Evolutionary conservation across 2,113 vertebrate species (phyloP).

Genomic region (Vanacampus margaritifer): DNA sequence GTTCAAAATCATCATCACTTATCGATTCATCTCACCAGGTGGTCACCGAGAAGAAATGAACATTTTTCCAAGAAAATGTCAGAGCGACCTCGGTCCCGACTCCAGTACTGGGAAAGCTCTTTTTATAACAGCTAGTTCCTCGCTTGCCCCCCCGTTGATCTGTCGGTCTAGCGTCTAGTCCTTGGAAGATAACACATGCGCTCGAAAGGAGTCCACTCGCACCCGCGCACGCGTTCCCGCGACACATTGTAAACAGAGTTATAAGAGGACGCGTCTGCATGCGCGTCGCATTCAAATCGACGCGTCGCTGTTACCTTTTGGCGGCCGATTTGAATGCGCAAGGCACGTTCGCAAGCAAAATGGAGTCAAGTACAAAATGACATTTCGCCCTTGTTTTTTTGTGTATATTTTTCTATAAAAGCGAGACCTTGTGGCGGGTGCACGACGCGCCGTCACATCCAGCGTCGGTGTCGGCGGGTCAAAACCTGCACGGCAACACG

Average conservation of each 20-base stretch:
- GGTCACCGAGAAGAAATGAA: background rate
- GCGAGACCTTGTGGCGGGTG: slow-evolving; percentile 5
- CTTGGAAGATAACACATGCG: background rate
- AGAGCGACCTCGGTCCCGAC: background rate
- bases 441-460: slow-evolving; percentile 4
- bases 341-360: no score
- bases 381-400: background rate
- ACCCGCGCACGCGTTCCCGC: background rate
- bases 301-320: no score
- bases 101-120: background rate
- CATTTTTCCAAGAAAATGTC: background rate
- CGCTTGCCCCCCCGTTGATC: background rate
- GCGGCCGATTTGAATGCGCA: no score
- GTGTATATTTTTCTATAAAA: background rate
- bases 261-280: slow-evolving; percentile 4
- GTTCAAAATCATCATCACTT: no score
- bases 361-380: background rate
- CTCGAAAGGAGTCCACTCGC: background rate
- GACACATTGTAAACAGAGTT: slow-evolving; percentile 6
- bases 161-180: background rate
- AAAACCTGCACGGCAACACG: background rate
- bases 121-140: background rate
- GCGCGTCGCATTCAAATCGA: slow-evolving; percentile 4
- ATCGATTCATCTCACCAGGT: background rate
- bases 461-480: background rate